Evolutionary conservation across 2,797 vertebrate genomes (phyloP).

Genomic region (Peromyscus eremicus): DNA sequence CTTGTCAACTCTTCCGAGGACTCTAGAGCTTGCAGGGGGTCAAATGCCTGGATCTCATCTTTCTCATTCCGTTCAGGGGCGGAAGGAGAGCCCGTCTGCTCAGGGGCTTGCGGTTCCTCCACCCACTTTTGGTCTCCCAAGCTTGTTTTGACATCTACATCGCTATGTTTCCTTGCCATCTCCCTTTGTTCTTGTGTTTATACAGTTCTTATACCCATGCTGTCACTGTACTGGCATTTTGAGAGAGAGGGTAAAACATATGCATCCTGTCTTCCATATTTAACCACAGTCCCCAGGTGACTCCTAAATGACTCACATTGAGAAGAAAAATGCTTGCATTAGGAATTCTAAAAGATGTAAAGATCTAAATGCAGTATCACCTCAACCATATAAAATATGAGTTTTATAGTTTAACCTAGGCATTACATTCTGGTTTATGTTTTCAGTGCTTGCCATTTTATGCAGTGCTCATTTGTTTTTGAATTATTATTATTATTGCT

Average conservation of each 20-base stretch:
- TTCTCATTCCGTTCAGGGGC: not conserved
- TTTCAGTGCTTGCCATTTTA: conserved; percentile 25
- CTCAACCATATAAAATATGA: not conserved
- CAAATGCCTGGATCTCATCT: not conserved
- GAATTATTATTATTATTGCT: not conserved
- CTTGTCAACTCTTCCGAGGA: not conserved
- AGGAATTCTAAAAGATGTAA: conserved; percentile 29
- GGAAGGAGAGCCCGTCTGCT: not conserved
- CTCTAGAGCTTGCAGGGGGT: not conserved
- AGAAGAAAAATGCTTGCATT: conserved; percentile 45
- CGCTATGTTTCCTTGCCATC: not conserved
- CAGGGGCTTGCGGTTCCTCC: not conserved
- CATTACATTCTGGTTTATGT: not conserved
- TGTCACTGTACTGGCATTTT: conserved; percentile 55
- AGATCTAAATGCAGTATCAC: not conserved
- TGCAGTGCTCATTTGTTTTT: not conserved
- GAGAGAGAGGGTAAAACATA: conserved; percentile 23
- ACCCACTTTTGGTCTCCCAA: not conserved
- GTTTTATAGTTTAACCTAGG: not conserved
- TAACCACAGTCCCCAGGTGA: conserved; percentile 58
- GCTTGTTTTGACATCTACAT: conserved; percentile 53
- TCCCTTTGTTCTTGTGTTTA: conserved; percentile 53
- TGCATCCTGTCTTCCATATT: not conserved
- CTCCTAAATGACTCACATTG: conserved; percentile 54
- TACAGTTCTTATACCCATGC: not conserved